phyloP scores from a whole-genome alignment of 2,888 invertebrate species.

The Scotopteryx bipunctaria region DNA sequence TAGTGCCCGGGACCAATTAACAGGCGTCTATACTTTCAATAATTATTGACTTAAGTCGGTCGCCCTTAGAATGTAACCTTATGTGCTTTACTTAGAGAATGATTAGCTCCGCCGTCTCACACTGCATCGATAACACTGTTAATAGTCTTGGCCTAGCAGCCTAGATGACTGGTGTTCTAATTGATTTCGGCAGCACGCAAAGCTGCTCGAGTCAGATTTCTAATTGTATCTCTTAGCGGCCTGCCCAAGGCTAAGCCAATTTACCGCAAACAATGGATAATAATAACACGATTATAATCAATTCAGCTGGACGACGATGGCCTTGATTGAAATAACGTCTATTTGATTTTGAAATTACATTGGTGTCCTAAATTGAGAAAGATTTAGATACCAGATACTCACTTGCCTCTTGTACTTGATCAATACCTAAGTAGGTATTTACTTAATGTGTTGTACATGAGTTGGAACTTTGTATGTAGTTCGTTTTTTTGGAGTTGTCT shows the following conservation, averaged over 20 bases:
- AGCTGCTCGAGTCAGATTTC: conserved; percentile 66
- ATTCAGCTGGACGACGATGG: conserved; percentile 39
- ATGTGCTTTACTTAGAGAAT: too few species aligned
- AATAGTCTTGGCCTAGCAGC: conserved; percentile 59
- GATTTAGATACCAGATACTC: too few species aligned
- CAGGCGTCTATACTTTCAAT: too few species aligned
- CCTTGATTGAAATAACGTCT: conserved; percentile 39
- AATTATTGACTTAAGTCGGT: too few species aligned
- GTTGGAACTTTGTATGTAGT: too few species aligned
- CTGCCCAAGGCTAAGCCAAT: conserved; percentile 54
- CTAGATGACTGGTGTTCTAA: conserved; percentile 63
- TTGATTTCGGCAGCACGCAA: conserved; percentile 71
- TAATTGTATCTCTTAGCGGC: conserved; percentile 70
- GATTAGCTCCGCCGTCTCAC: conserved; percentile 34
- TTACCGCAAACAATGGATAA: conserved; percentile 54
- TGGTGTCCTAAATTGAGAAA: too few species aligned
- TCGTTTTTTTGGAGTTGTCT: too few species aligned
- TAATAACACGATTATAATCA: conserved; percentile 46
- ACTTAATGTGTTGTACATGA: neutral
- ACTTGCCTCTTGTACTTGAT: too few species aligned
- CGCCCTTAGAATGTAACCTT: too few species aligned
- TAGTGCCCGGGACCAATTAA: too few species aligned
- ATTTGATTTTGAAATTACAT: conserved; percentile 23
- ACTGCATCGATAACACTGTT: conserved; percentile 57
- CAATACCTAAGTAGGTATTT: conserved; percentile 6